Evolutionary conservation across 1,140 invertebrate species (phyloP), one percentile per base, ranked within the genome.

Genomic region (Chrysopa pallens): DNA sequence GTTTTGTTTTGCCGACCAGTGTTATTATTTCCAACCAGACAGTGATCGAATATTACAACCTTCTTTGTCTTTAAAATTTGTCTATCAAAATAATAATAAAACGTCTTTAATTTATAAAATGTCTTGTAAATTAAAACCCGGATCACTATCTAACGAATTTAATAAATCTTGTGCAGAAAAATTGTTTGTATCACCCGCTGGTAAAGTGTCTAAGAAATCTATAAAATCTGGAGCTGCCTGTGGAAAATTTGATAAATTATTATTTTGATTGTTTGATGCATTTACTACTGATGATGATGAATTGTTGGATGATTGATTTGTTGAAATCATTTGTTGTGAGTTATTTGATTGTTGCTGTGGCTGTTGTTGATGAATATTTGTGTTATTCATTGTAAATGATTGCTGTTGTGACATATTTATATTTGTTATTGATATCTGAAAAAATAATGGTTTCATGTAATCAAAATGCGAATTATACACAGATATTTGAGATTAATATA

Each of bases 121-220:
- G 28, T 61, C 59, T 44, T 52, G 49, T 11, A 61, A 50, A 53
- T 69, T 73, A 50, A 74, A 73, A 36, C 62, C 61, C 36, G 66
- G 59, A 50, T 67, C 64, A 38, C 64, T 67, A 46, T 72, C 71
- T 38, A 72, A 65, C 4, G 80, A 84, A 59, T 76, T 84, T 50
- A 84, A 69, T 45, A 84, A 58, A 50, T 85, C 82, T 57, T 83
- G 80, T 38, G 80, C 78, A 46, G 76, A 78, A 52, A 82, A 76
- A 47, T 74, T 75, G 48, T 70, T 70, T 36, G 76, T 66, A 52
- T 82, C 78, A 14, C 68, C 69, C 40, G 76, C 68, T 33, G 77
- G 75, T 55, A 84, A 68, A 59, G 79, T 80, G 51, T 84, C 81
- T n/a, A 85, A 62, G 60, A 84, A 80, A 66, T 85, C 82, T 46